phyloP scores from a whole-genome alignment of 2,888 invertebrate genomes.

The Ophraella communa region DNA sequence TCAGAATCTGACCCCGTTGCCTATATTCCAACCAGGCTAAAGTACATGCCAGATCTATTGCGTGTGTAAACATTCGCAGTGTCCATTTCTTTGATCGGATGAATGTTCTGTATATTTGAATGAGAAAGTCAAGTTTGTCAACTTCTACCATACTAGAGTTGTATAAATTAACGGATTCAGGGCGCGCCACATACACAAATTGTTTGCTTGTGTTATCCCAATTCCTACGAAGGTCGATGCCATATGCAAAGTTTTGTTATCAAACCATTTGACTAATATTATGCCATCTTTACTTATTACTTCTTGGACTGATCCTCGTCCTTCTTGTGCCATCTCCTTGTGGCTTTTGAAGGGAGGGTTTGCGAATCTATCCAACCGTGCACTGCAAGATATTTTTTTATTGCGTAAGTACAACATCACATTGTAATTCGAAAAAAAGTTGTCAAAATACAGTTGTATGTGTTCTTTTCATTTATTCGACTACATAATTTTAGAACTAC shows the following conservation, averaged over 20 bases:
- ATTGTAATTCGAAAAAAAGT: too few species aligned
- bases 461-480: too few species aligned
- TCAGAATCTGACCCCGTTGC: too few species aligned
- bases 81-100: too few species aligned
- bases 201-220: constrained; percentile 8
- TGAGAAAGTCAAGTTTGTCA: constrained; percentile 17
- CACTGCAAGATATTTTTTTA: too few species aligned
- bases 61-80: background rate
- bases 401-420: too few species aligned
- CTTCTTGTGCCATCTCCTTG: background rate
- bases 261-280: background rate
- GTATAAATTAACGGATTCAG: constrained; percentile 1
- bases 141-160: constrained; percentile 16
- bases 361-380: too few species aligned
- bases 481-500: too few species aligned
- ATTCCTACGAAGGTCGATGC: background rate
- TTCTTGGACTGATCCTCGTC: background rate
- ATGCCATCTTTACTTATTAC: background rate
- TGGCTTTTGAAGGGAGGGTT: background rate
- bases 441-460: too few species aligned
- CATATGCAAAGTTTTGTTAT: background rate
- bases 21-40: too few species aligned
- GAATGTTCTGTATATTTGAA: background rate
- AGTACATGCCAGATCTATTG: too few species aligned
- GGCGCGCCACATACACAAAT: constrained; percentile 2